Conservation (phyloP, 1,140 invertebrate genomes). For the Panulirus ornatus region DNA sequence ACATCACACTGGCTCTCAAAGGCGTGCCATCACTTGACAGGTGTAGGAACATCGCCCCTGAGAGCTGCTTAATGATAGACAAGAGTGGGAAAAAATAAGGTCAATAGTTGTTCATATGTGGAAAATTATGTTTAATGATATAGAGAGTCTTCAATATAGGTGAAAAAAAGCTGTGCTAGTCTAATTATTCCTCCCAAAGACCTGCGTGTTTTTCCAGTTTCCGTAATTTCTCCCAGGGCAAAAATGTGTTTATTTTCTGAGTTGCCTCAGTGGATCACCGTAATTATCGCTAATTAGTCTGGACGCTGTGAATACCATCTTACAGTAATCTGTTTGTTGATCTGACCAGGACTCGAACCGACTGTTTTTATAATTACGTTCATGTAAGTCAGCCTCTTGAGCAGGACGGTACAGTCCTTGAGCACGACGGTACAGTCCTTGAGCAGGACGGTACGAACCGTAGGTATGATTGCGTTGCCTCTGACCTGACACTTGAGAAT, state of each 20-base stretch:
- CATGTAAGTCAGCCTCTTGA: too few species aligned
- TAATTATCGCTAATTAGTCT: slow-evolving; percentile 52
- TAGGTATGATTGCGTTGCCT: too few species aligned
- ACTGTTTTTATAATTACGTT: too few species aligned
- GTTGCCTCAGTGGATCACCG: slow-evolving; percentile 40
- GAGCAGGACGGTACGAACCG: too few species aligned
- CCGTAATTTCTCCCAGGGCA: slow-evolving; percentile 61
- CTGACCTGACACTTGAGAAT: too few species aligned
- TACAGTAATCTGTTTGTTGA: slow-evolving; percentile 8
- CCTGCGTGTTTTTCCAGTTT: slow-evolving; percentile 62
- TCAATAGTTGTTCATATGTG: too few species aligned
- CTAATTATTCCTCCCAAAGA: slow-evolving; percentile 64
- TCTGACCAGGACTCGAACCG: background rate
- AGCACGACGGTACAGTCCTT: too few species aligned
- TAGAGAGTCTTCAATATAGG: background rate
- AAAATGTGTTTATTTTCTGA: slow-evolving; percentile 63
- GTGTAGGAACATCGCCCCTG: too few species aligned
- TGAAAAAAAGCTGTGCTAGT: slow-evolving; percentile 9
- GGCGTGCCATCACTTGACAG: slow-evolving; percentile 22
- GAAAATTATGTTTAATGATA: too few species aligned
- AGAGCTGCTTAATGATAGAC: too few species aligned
- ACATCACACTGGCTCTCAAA: background rate
- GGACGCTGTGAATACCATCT: slow-evolving; percentile 7
- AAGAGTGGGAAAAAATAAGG: too few species aligned
- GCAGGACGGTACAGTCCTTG: too few species aligned